Evolutionary conservation across 2,888 invertebrate species (phyloP), one percentile per base, ranked within the genome.

Genomic region (Siphonodentalium dalli): DNA sequence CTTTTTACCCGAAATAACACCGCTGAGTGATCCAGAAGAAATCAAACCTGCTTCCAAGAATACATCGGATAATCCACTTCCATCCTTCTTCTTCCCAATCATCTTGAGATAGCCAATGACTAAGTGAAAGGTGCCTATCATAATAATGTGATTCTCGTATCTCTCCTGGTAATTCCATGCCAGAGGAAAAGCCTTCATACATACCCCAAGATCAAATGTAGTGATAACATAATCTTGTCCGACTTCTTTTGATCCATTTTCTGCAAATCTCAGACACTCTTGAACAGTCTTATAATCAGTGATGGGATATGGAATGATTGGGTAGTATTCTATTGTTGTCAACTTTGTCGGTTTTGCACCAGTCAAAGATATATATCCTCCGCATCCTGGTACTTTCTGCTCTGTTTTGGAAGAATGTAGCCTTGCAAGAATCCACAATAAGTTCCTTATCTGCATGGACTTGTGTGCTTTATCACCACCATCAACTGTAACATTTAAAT

Each of bases 141-240:
- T 15, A 2, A 64, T 34, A 20, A 61, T 53, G 50, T 58, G 63
- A 7, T 49, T 34, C n/a, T 49, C 21, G 48, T 48, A 63, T 26
- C 18, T 13, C 8, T 49, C 44, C 18, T 58, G 50, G 11, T 21
- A 20, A 11, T 46, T 55, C 61, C 49, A 63, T 6, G 57, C 29
- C 21, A 63, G 23, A 13, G 61, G 63, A 33, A 47, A 58, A 13
- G 61, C 62, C 29, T 52, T 56, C 56, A 63, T 63, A 34, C 54
- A 54, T 11, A 63, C 54, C 2, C 61, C 63, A 20, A 63, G 31
- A 28, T 61, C 63, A 44, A 58, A 61, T 26, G 60, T 58, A 20
- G 57, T 54, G 26, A 60, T 46, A 28, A 40, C 38, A 20, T 57
- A 6, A 49, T 35, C 43, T 18, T 34, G n/a, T 6, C 6, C 1